A percentile compares a stretch with the other conserved stretches of the same genome.
Evolutionary conservation across 2,888 invertebrate species (phyloP).

Genomic region (Cosmia trapezina): DNA sequence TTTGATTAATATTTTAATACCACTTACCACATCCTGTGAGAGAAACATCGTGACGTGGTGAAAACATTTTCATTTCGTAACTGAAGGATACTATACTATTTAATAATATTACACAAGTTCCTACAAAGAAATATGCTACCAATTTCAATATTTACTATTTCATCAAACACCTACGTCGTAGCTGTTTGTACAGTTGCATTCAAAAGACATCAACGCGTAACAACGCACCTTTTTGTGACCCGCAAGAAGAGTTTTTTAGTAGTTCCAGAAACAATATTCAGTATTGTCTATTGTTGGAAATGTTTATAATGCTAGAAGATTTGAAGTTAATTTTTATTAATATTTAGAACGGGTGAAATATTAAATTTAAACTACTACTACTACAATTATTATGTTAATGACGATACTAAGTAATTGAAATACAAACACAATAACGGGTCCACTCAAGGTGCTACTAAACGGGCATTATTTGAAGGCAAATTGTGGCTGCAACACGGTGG

Average conservation of each 20-base stretch:
- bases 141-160: not conserved
- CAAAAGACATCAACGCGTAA: slow-evolving; percentile 57
- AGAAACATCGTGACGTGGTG: not conserved
- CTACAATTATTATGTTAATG: not conserved
- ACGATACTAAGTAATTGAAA: too few species aligned
- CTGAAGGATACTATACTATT: not conserved
- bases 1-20: slow-evolving; percentile 42
- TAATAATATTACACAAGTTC: not conserved
- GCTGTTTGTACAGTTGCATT: slow-evolving; percentile 3
- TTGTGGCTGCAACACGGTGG: too few species aligned
- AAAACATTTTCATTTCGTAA: slow-evolving; percentile 1
- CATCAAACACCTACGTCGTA: not conserved
- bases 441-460: not conserved
- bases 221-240: not conserved
- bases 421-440: not conserved
- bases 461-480: too few species aligned
- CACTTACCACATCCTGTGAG: slow-evolving; percentile 3
- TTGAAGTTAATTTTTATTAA: not conserved
- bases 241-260: not conserved
- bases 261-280: not conserved
- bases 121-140: not conserved
- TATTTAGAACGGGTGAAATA: not conserved
- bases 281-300: not conserved
- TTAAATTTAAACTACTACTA: not conserved
- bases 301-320: not conserved